Evolutionary conservation across 2,113 vertebrate genomes (phyloP).

Genomic region (Cebidichthys violaceus): DNA sequence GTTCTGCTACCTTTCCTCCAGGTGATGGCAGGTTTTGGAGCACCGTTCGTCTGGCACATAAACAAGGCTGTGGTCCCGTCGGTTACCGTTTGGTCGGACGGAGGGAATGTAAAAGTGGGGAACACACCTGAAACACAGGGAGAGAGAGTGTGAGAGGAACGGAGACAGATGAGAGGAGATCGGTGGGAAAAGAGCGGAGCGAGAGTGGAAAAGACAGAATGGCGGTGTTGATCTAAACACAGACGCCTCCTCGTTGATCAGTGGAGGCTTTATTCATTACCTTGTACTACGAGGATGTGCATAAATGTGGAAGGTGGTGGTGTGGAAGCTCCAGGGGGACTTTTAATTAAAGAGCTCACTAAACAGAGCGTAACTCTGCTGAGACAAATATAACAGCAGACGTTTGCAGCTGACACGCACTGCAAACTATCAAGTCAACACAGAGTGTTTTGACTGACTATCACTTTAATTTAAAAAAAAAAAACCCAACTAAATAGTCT

Average conservation of each 20-base stretch:
- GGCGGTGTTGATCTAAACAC: conserved; percentile 44
- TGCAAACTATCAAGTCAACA: background rate
- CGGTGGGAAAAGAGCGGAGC: background rate
- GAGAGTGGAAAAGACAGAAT: conserved; percentile 2
- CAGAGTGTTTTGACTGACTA: background rate
- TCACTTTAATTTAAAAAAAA: background rate
- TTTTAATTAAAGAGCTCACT: conserved; percentile 49
- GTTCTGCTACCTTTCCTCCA: conserved; percentile 91
- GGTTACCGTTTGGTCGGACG: conserved; percentile 88
- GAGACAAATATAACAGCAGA: conserved; percentile 17
- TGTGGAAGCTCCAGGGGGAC: conserved; percentile 4
- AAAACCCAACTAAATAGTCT: background rate
- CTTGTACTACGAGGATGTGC: conserved; percentile 29
- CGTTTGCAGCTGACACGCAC: conserved; percentile 1
- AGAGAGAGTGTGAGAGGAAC: conserved; percentile 8
- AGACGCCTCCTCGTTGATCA: conserved; percentile 45
- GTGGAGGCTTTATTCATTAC: conserved; percentile 52
- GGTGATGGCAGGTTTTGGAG: conserved; percentile 91
- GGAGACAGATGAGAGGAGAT: background rate
- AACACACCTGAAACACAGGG: conserved; percentile 85
- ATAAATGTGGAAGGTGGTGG: conserved; percentile 35
- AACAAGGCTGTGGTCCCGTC: conserved; percentile 88
- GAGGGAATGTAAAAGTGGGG: conserved; percentile 85
- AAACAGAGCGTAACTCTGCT: conserved; percentile 27
- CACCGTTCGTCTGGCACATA: conserved; percentile 90